Evolutionary conservation across 2,888 invertebrate genomes (phyloP).

Genomic region (Ornithoptera priamus): DNA sequence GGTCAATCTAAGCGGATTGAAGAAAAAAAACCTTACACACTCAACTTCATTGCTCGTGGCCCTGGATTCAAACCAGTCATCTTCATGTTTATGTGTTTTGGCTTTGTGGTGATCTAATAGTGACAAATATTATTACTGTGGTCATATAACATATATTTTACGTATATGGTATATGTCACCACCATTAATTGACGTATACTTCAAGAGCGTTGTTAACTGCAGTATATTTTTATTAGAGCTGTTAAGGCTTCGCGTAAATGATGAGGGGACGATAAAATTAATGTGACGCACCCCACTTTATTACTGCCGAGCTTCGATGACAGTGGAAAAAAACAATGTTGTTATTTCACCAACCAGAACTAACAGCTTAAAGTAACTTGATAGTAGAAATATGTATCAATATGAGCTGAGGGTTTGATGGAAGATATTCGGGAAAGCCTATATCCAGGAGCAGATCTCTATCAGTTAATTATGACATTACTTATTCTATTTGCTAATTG

Average conservation of each 20-base stretch:
- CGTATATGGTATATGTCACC: not conserved
- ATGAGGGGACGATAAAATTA: slow-evolving; percentile 19
- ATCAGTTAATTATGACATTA: too few relatives aligned
- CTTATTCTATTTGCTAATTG: too few relatives aligned
- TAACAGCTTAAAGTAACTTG: not conserved
- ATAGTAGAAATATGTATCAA: too few relatives aligned
- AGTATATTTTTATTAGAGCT: slow-evolving; percentile 19
- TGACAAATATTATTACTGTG: too few relatives aligned
- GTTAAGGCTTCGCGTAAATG: slow-evolving; percentile 24
- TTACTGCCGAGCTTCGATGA: slow-evolving; percentile 12
- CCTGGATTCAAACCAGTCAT: not conserved
- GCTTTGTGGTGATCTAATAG: too few relatives aligned
- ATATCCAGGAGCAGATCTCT: too few relatives aligned
- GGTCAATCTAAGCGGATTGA: too few relatives aligned
- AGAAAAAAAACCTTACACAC: too few relatives aligned
- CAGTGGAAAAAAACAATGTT: slow-evolving; percentile 12
- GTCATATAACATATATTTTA: not conserved
- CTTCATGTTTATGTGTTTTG: too few relatives aligned
- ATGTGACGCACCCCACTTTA: slow-evolving; percentile 15
- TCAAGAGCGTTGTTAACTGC: slow-evolving; percentile 18
- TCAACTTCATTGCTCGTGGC: not conserved
- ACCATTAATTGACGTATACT: slow-evolving; percentile 10
- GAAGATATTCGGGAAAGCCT: too few relatives aligned
- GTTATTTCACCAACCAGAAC: not conserved
- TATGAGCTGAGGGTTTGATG: too few relatives aligned